Conservation (phyloP, 2,888 invertebrate species). For the Cancer borealis region DNA sequence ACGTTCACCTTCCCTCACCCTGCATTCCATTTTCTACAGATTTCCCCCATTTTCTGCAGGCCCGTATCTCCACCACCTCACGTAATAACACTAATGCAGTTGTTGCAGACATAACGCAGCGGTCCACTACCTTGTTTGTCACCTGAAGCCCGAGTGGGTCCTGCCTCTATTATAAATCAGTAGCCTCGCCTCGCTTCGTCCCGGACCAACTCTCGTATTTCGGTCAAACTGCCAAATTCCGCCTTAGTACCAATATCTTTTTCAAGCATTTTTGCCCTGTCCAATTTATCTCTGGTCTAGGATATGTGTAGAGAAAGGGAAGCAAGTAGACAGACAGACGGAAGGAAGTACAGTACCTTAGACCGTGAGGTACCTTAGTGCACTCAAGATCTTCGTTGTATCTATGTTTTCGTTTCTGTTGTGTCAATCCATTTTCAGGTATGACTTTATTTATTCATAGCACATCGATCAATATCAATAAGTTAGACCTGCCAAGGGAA, state of each 20-base stretch:
- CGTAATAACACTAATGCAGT: conserved; percentile 25
- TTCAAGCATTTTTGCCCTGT: background rate
- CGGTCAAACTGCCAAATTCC: background rate
- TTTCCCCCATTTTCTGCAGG: background rate
- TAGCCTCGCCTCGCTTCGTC: background rate
- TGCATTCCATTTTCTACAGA: background rate
- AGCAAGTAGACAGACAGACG: background rate
- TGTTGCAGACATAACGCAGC: conserved; percentile 25
- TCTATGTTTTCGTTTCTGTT: background rate
- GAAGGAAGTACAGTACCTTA: background rate
- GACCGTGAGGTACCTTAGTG: background rate
- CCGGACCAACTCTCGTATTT: background rate
- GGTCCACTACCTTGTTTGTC: conserved; percentile 22
- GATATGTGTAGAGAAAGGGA: background rate
- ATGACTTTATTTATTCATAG: background rate
- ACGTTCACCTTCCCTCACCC: background rate
- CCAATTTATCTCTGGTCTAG: background rate
- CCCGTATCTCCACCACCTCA: background rate
- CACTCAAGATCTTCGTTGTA: background rate
- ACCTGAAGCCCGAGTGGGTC: background rate
- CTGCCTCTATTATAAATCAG: conserved; percentile 9
- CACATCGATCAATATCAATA: background rate
- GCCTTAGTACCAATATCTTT: background rate
- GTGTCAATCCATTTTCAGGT: background rate
- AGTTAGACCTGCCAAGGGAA: background rate